Evolutionary conservation across 2,888 invertebrate species (phyloP).

Genomic region (Ormyrus rosae): DNA sequence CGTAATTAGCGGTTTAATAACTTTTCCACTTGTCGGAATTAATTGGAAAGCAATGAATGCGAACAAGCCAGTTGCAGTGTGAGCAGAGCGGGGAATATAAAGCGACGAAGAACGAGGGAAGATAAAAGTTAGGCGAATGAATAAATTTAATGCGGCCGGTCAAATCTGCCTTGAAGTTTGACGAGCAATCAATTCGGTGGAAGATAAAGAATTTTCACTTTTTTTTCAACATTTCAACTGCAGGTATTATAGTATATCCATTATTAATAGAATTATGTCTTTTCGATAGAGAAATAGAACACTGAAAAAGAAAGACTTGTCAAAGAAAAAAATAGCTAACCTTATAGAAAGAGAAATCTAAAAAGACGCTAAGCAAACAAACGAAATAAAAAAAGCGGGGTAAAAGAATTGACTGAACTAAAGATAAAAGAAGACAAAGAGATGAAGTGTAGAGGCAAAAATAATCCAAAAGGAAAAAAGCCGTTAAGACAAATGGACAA

Average conservation of each 20-base stretch:
- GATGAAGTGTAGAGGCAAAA: background rate
- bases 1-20: slow-evolving; percentile 71
- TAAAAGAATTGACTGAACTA: background rate
- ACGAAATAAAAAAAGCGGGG: background rate
- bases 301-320: background rate
- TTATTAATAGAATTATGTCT: too few relatives aligned
- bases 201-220: too few relatives aligned
- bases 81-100: slow-evolving; percentile 23
- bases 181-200: too few relatives aligned
- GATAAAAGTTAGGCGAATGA: background rate
- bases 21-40: slow-evolving; percentile 68
- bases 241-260: too few relatives aligned
- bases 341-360: too few relatives aligned
- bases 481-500: too few relatives aligned
- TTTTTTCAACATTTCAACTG: too few relatives aligned
- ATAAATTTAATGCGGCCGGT: too few relatives aligned
- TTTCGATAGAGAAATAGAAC: background rate
- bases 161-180: too few relatives aligned
- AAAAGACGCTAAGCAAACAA: too few relatives aligned
- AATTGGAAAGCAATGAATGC: slow-evolving; percentile 73
- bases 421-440: background rate
- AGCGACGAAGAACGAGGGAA: background rate
- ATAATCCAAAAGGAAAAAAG: background rate
- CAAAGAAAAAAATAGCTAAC: background rate
- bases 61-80: slow-evolving; percentile 62